phyloP scores from a whole-genome alignment of 2,888 invertebrate genomes.

The Mimas tiliae region DNA sequence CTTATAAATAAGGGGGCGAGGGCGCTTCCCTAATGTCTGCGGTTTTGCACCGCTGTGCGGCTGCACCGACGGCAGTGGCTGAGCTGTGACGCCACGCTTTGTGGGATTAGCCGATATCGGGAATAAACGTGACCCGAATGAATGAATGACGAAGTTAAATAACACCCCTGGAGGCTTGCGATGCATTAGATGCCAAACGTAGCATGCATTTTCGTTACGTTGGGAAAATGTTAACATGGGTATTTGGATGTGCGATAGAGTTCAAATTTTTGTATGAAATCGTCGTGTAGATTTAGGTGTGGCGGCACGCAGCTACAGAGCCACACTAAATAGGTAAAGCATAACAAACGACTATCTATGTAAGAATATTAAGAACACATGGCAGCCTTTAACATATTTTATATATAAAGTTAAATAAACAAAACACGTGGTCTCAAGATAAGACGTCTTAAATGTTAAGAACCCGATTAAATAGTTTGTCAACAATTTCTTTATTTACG shows the following conservation, averaged over 20 bases:
- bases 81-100: conserved; percentile 23
- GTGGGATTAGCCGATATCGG: conserved; percentile 14
- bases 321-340: no score
- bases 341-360: no score
- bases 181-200: neutral
- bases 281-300: no score
- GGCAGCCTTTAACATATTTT: no score
- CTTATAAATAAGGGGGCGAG: neutral
- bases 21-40: conserved; percentile 39
- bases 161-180: neutral
- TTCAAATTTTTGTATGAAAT: no score
- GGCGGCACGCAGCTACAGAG: no score
- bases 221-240: neutral
- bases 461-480: no score
- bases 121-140: neutral
- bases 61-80: conserved; percentile 21
- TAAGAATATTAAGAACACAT: no score
- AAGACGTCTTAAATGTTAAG: no score
- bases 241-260: no score
- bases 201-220: neutral
- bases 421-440: no score
- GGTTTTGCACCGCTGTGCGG: conserved; percentile 33
- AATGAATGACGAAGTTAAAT: neutral
- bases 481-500: neutral
- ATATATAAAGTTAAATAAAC: no score